phyloP scores from a whole-genome alignment of 2,888 invertebrate species.

The Tupiocoris notatus region DNA sequence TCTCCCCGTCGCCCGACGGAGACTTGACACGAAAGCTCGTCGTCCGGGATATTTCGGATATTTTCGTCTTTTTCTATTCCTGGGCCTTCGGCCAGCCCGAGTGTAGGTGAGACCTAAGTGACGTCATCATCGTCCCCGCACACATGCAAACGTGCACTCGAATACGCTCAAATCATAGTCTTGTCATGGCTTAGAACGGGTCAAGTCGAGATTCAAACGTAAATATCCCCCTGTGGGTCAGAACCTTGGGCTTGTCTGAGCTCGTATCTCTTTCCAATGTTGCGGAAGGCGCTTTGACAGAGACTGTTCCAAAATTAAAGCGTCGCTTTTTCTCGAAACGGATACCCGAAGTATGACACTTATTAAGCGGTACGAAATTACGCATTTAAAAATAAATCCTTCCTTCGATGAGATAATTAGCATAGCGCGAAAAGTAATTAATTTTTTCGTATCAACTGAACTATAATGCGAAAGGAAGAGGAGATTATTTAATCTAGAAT shows the following conservation, averaged over 20 bases:
- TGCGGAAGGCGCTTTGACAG: not conserved
- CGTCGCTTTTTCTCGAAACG: not conserved
- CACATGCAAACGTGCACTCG: not conserved
- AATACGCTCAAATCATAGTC: not conserved
- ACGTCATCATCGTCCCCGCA: not conserved
- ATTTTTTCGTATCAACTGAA: no score
- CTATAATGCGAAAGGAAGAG: no score
- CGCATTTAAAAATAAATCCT: not conserved
- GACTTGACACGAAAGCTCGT: not conserved
- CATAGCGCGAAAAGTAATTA: no score
- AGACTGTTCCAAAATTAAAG: not conserved
- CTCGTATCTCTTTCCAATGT: not conserved
- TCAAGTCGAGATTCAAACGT: not conserved
- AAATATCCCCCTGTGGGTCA: not conserved
- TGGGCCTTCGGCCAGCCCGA: not conserved
- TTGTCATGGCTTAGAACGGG: not conserved
- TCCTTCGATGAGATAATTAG: not conserved
- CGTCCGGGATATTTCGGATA: not conserved
- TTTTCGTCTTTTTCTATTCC: not conserved
- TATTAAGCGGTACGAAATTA: not conserved
- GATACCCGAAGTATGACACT: not conserved
- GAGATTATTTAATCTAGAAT: no score
- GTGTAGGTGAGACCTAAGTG: not conserved
- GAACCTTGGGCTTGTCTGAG: not conserved
- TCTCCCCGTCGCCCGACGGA: not conserved